Base-by-base conservation (phyloP, 2,888 invertebrate species). In the Leptogaster cylindrica region DNA sequence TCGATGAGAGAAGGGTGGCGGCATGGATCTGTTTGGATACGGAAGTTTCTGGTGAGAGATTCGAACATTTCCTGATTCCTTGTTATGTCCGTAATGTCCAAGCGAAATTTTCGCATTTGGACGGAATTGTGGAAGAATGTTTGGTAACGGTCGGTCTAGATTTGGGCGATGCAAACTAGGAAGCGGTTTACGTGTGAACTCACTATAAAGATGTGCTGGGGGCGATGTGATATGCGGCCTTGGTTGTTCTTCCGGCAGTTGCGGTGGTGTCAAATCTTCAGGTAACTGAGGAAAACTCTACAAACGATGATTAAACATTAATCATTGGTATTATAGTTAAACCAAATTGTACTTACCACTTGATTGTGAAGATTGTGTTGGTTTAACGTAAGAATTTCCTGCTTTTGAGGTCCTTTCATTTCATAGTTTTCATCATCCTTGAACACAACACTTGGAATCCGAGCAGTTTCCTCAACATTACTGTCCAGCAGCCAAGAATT, bases 71-170 rank as follows among this genome's bases (percentile, higher is more conserved):
- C 80, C 80, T 0, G 79, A 75, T 51, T 79, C 79, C 71, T 78
- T 77, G 67, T 77, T 77, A 67, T 75, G 74, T 14, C 74, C 72
- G 1, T 76, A 72, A 66, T 79, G 77, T 0, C 84, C 84, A 67
- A 80, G 82, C 0, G 83, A 83, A 2, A 84, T 78, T 73, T 87
- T 86, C 1, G 86, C 86, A 73, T 88, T 89, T 0, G 89, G 89
- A 28, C 89, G 82, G 73, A 89, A 89, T 73, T 89, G 89, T 0
- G 89, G 89, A 20, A 89, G 76, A 73, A 89, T 89, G 73, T 89
- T 89, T 1, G 89, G 89, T 44, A 87, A 75, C 65, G 79, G 75
- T 1, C 73, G 74, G 65, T 76, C 77, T 2, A 75, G 73, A 68
- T 73, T 75, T 2, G 75, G 76, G 3, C 76, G 73, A 25, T 72